A percentile compares a stretch with the other conserved stretches of the same genome.
phyloP scores from a whole-genome alignment of 2,113 vertebrate species.

The Dipodomys merriami region DNA sequence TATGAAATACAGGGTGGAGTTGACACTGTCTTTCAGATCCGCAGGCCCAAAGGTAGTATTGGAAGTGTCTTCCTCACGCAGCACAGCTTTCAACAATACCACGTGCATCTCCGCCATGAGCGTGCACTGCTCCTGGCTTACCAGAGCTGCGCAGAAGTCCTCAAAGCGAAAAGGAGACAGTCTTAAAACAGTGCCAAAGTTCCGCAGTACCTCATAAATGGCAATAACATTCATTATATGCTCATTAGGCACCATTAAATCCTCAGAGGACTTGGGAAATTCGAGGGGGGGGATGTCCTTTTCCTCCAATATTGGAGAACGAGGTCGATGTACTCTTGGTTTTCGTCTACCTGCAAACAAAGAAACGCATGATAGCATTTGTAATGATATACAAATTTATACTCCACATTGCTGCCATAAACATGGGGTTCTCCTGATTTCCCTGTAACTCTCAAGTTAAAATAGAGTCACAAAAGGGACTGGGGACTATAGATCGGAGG shows the following conservation, averaged over 20 bases:
- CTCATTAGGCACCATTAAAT: constrained; percentile 95
- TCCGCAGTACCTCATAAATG: constrained; percentile 97
- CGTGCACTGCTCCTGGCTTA: constrained; percentile 97
- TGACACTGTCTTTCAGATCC: constrained; percentile 98
- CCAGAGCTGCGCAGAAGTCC: constrained; percentile 97
- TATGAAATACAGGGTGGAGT: constrained; percentile 98
- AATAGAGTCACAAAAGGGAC: neutral
- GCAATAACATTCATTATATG: constrained; percentile 96
- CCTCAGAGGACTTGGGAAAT: constrained; percentile 95
- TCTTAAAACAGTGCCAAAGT: constrained; percentile 97
- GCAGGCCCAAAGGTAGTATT: constrained; percentile 99
- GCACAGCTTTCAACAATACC: constrained; percentile 95
- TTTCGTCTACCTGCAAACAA: constrained; percentile 91
- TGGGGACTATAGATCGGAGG: neutral
- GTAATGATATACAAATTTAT: neutral
- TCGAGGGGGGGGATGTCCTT: constrained; percentile 95
- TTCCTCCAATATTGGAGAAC: constrained; percentile 95
- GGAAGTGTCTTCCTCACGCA: constrained; percentile 97
- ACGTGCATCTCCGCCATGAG: constrained; percentile 97
- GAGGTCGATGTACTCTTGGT: constrained; percentile 91
- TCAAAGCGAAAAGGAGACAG: constrained; percentile 98
- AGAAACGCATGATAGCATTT: constrained; percentile 49
- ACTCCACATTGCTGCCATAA: neutral
- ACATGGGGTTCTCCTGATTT: neutral
- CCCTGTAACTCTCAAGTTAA: constrained; percentile 13